A percentile compares a stretch with the other conserved stretches of the same genome.
Conservation (phyloP, 2,888 invertebrate genomes). For the Spisula solida region DNA sequence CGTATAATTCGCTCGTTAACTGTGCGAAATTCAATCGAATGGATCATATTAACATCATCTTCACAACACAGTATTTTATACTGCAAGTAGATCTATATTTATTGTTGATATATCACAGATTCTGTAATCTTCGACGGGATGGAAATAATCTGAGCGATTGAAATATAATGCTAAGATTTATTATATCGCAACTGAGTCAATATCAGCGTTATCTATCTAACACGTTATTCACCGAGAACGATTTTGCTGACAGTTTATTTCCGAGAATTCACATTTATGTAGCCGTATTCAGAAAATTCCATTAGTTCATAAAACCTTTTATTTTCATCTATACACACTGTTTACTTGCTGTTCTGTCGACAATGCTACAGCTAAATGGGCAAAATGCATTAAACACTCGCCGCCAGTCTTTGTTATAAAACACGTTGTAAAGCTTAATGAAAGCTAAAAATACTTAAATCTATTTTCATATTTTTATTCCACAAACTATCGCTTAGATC, state of each 20-base stretch:
- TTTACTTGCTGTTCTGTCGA: not conserved
- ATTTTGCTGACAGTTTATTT: not conserved
- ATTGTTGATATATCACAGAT: too few relatives aligned
- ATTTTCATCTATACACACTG: not conserved
- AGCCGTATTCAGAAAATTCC: too few relatives aligned
- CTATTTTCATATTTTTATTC: constrained; percentile 12
- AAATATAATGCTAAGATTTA: not conserved
- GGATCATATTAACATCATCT: too few relatives aligned
- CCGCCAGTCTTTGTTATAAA: not conserved
- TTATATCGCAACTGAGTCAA: not conserved
- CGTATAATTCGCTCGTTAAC: too few relatives aligned
- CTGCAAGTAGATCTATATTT: too few relatives aligned
- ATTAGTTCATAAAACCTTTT: too few relatives aligned
- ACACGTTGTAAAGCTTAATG: too few relatives aligned
- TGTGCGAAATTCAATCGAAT: too few relatives aligned
- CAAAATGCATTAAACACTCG: not conserved
- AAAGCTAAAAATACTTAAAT: not conserved
- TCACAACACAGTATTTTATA: too few relatives aligned
- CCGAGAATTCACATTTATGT: too few relatives aligned
- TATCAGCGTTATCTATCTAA: not conserved
- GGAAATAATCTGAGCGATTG: not conserved
- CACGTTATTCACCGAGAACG: not conserved
- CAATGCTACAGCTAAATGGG: not conserved
- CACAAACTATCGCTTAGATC: not conserved
- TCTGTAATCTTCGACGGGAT: not conserved